Evolutionary conservation across 2,113 vertebrate species (phyloP).

Genomic region (Tupaia chinensis): DNA sequence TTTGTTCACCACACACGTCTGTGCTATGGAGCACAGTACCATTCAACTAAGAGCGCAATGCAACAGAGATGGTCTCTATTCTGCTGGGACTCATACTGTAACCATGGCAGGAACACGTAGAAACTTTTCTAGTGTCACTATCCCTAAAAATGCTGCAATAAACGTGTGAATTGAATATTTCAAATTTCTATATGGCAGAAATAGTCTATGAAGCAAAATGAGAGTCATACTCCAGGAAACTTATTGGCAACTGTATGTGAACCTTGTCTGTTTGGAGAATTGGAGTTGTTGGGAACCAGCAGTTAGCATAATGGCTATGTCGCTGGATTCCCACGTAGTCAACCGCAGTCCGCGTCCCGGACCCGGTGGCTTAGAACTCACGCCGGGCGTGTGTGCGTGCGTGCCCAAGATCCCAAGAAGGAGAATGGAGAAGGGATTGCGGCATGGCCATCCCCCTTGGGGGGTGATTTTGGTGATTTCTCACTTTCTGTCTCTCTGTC

Average conservation of each 20-base stretch:
- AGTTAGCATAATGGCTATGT: no score
- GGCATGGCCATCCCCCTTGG: no score
- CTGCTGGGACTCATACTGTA: background rate
- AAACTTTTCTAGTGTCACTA: slow-evolving; percentile 24
- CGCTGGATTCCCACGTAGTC: no score
- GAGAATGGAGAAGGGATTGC: no score
- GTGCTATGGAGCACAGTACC: background rate
- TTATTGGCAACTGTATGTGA: background rate
- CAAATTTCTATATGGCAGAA: slow-evolving; percentile 4
- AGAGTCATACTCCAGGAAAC: background rate
- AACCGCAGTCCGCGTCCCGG: no score
- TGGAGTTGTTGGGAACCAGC: background rate
- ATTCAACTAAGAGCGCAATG: background rate
- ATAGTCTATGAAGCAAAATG: background rate
- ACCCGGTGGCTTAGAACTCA: no score
- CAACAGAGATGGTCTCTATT: background rate
- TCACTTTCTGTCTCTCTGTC: no score
- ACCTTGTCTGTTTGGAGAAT: background rate
- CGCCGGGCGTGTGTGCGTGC: no score
- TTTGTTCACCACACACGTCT: background rate
- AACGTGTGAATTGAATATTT: background rate
- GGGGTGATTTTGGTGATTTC: no score
- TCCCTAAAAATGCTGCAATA: background rate
- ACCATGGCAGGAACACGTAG: background rate
- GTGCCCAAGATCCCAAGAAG: no score